Evolutionary conservation across 1,140 invertebrate species (phyloP), one percentile per base, ranked within the genome.

Genomic region (Anastrepha obliqua): DNA sequence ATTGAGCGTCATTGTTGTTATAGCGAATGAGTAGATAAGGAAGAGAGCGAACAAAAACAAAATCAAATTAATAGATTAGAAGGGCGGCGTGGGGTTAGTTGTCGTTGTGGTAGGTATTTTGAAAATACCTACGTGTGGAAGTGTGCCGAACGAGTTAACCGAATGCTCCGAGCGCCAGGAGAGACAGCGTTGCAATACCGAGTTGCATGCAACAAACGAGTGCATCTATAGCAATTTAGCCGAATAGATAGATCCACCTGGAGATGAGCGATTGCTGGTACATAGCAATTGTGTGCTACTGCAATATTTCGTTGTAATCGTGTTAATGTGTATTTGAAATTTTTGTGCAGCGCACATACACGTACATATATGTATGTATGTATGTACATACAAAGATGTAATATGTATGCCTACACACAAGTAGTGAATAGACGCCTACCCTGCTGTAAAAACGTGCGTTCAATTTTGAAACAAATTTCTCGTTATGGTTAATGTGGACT

Each of bases 11-110:
- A 55, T 81, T 81, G 74, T 81, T 81, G 74, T 81, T 81, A 81
- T 20, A 17, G n/a, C 74, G 74, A 81, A 81, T 81, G 74, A 81
- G 74, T n/a, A 58, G 47, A 11, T 81, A 58, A 81, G 47, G 8
- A 2, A 44, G 62, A 87, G 86, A 87, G 51, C 67, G 67, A 81
- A 81, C 74, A 81, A 81, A 81, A 81, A 81, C 74, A 81, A 81
- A 81, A 81, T 55, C 74, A 81, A 20, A 81, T 81, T 15, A 9
- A 29, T 55, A 20, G 74, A 17, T 81, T 51, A 81, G 47, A 29
- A 55, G 55, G 74, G 44, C 39, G 42, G 6, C 51, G 51, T 8
- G 11, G 1, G 6, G 51, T 55, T 8, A 3, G 51, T 11, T 6
- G 51, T 8, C 51, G 51, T 55, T 55, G 51, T 2, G 6, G 51